Evolutionary conservation across 1,140 invertebrate species (phyloP).

Genomic region (Polypedilum vanderplanki): DNA sequence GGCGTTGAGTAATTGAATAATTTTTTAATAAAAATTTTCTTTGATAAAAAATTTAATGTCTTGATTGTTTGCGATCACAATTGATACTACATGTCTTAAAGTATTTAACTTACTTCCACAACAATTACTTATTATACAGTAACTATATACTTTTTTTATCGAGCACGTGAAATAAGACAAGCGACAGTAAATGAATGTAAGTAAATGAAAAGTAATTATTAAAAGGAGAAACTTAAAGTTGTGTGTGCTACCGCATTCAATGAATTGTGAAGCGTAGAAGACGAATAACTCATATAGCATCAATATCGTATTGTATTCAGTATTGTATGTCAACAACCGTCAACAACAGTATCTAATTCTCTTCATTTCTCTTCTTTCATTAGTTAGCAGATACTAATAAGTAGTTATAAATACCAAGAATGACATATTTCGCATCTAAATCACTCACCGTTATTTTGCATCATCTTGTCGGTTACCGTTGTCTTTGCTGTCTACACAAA

Average conservation of each 20-base stretch:
- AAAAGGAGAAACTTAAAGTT: not conserved
- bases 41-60: not conserved
- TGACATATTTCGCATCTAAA: too few species aligned
- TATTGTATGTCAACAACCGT: too few species aligned
- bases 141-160: not conserved
- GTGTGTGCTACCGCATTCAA: too few species aligned
- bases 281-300: too few species aligned
- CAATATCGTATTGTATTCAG: too few species aligned
- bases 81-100: not conserved
- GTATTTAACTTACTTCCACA: not conserved
- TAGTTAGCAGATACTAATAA: too few species aligned
- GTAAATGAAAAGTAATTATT: not conserved
- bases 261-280: too few species aligned
- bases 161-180: not conserved
- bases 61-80: constrained; percentile 8
- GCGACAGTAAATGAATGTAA: not conserved
- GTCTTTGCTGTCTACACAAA: not conserved
- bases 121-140: not conserved
- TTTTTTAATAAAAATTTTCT: too few species aligned
- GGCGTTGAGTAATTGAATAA: too few species aligned
- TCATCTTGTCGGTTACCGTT: not conserved
- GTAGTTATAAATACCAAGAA: too few species aligned
- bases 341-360: too few species aligned
- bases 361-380: too few species aligned
- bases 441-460: constrained; percentile 5